Conservation (phyloP, 2,113 vertebrate genomes). For the Dasyornis broadbenti region DNA sequence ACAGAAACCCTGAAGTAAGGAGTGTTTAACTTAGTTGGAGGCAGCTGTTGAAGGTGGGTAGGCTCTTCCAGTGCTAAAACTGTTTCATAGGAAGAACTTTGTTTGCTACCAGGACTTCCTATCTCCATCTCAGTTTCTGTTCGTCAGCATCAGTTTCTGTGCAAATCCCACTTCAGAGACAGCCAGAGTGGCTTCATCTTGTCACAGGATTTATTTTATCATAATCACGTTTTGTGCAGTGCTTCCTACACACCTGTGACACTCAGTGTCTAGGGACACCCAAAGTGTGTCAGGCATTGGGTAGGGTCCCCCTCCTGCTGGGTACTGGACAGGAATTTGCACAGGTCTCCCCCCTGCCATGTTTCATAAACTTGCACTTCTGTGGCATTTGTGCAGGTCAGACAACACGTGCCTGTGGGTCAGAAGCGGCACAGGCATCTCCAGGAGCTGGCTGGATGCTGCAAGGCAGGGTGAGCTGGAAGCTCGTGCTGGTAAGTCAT, state of each 20-base stretch:
- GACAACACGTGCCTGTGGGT: fast-evolving
- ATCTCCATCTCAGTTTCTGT: background rate
- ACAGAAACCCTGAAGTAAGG: background rate
- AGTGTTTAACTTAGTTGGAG: background rate
- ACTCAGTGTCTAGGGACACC: background rate
- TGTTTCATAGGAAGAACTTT: background rate
- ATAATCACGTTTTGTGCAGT: background rate
- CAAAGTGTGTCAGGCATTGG: background rate
- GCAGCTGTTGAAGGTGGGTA: background rate
- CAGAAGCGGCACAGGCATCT: background rate
- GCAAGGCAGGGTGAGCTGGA: background rate
- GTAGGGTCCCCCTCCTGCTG: background rate
- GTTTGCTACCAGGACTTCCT: background rate
- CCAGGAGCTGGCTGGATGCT: background rate
- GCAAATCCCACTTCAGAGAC: background rate
- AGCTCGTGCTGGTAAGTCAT: background rate
- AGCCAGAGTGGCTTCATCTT: background rate
- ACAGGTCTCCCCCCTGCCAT: background rate
- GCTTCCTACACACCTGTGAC: background rate
- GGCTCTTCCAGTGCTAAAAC: background rate
- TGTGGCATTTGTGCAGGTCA: background rate
- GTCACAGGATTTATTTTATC: background rate
- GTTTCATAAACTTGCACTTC: background rate
- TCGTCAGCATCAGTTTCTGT: background rate
- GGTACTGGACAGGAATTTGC: background rate